Conservation (phyloP, 1,140 invertebrate genomes). For the Saccostrea glomerata region DNA sequence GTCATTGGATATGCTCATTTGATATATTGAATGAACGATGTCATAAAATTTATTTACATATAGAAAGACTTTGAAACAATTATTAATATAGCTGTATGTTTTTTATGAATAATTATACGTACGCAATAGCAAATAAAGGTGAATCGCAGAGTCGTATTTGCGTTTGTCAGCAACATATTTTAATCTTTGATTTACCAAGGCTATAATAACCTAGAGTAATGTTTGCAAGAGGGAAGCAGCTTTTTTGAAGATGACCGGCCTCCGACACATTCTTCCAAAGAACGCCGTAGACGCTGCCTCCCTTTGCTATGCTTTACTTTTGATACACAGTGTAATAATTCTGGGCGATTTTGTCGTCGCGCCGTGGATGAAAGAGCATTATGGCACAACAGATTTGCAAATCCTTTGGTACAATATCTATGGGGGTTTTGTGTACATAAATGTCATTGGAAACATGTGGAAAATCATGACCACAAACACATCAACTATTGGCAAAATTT, state of each 20-base stretch:
- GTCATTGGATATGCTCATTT: no score
- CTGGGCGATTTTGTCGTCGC: slow-evolving; percentile 47
- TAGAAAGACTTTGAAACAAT: no score
- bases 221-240: not conserved
- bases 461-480: slow-evolving; percentile 63
- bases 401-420: slow-evolving; percentile 60
- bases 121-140: not conserved
- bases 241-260: not conserved
- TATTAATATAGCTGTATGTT: no score
- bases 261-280: slow-evolving; percentile 43
- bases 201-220: not conserved
- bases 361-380: slow-evolving; percentile 51
- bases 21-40: no score
- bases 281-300: slow-evolving; percentile 38
- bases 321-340: slow-evolving; percentile 44
- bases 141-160: not conserved
- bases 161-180: not conserved
- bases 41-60: no score
- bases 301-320: slow-evolving; percentile 41
- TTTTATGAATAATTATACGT: not conserved
- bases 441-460: slow-evolving; percentile 63
- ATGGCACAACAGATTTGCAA: slow-evolving; percentile 35
- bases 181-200: not conserved
- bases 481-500: slow-evolving; percentile 57
- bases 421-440: slow-evolving; percentile 63